These are phyloP conservation scores for Hyles vespertilio DNA, from an alignment of 1,140 invertebrate genomes.

Conservation along the genomic window DNA sequence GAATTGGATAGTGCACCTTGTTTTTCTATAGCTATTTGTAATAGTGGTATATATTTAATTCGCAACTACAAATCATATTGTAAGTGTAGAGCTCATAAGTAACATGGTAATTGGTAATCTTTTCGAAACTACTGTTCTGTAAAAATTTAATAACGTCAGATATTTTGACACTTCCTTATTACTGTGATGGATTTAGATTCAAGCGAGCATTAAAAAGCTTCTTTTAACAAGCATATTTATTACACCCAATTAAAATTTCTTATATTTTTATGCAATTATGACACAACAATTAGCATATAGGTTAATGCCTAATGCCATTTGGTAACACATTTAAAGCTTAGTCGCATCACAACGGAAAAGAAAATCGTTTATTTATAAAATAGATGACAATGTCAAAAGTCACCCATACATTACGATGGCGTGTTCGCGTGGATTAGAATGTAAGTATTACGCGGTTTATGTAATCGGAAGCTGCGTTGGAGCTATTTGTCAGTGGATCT, in stretches of 20 bases:
- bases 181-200: neutral
- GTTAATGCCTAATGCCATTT: conserved; percentile 8
- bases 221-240: neutral
- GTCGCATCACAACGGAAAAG: conserved; percentile 29
- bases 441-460: conserved; percentile 23
- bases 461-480: conserved; percentile 24
- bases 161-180: neutral
- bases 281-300: conserved; percentile 10
- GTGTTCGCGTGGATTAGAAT: conserved; percentile 26
- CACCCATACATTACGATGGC: conserved; percentile 27
- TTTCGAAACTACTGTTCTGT: no score
- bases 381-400: conserved; percentile 45
- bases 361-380: conserved; percentile 31
- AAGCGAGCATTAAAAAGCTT: no score
- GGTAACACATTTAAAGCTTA: conserved; percentile 18
- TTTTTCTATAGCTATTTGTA: no score
- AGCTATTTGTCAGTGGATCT: neutral
- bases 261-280: conserved; percentile 9
- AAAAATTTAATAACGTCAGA: neutral
- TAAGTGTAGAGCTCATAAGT: no score
- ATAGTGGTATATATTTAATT: no score
- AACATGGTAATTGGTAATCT: no score
- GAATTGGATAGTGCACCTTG: no score
- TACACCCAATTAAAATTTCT: neutral
- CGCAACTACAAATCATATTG: no score